These are phyloP conservation scores for Endotricha flammealis DNA, from an alignment of 2,888 invertebrate species.

Conservation along the genomic window DNA sequence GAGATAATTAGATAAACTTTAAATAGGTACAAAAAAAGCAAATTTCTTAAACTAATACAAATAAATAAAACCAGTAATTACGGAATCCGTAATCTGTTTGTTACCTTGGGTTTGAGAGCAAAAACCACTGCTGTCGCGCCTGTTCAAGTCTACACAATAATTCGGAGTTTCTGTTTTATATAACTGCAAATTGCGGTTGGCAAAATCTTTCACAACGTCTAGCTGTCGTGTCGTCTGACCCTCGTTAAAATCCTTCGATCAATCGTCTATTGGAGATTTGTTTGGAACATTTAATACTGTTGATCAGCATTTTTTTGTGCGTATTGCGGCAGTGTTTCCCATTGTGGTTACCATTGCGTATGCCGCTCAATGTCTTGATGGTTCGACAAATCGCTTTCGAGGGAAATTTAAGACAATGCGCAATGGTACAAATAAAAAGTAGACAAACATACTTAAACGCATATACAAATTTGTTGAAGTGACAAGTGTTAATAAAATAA, in stretches of 20 bases:
- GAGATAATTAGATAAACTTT: no score
- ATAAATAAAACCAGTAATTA: constrained; percentile 21
- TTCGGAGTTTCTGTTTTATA: constrained; percentile 62
- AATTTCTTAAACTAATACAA: neutral
- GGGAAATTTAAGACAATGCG: no score
- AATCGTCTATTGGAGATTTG: constrained; percentile 13
- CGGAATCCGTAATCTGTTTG: constrained; percentile 17
- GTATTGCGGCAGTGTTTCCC: constrained; percentile 9
- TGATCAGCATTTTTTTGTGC: neutral
- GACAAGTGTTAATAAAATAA: no score
- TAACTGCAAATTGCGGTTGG: constrained; percentile 55
- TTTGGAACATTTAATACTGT: constrained; percentile 3
- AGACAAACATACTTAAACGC: no score
- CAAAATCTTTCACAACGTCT: constrained; percentile 51
- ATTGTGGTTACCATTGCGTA: constrained; percentile 3
- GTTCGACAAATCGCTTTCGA: neutral
- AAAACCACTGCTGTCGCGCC: constrained; percentile 38
- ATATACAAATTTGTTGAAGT: no score
- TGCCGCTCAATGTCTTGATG: neutral
- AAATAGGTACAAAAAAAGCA: no score
- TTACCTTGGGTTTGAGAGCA: constrained; percentile 31
- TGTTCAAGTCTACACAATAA: constrained; percentile 42
- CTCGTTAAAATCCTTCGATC: constrained; percentile 21
- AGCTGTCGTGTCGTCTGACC: constrained; percentile 24
- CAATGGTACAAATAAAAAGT: no score